Conservation (phyloP, 2,888 invertebrate species). For the Dysmachus trigonus region DNA sequence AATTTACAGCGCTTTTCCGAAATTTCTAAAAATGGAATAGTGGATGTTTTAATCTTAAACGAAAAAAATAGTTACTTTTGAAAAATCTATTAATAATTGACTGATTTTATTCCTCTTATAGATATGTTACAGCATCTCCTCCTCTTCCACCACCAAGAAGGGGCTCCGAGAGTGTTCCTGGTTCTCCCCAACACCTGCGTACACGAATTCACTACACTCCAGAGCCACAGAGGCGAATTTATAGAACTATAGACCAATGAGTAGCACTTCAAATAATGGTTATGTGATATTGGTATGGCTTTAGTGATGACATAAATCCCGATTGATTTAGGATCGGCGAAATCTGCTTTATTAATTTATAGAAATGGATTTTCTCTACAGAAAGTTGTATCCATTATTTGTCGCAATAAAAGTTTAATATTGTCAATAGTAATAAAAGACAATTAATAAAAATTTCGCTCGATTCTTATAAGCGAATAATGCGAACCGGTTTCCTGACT, state of each 20-base stretch:
- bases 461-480: background rate
- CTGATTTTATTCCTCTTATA: constrained; percentile 47
- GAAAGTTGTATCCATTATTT: background rate
- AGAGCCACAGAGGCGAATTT: constrained; percentile 68
- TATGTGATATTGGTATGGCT: constrained; percentile 65
- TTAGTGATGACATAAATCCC: constrained; percentile 56
- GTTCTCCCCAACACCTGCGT: constrained; percentile 74
- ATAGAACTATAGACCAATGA: constrained; percentile 66
- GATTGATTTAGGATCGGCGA: background rate
- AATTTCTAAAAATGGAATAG: too few relatives aligned
- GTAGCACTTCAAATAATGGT: constrained; percentile 65
- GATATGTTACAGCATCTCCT: constrained; percentile 66
- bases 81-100: background rate
- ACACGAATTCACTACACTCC: constrained; percentile 71
- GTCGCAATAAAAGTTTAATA: constrained; percentile 13
- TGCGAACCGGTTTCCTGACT: constrained; percentile 29
- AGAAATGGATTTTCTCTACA: background rate
- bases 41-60: background rate
- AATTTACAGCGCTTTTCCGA: background rate
- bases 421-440: background rate
- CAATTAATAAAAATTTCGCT: background rate
- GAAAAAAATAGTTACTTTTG: background rate
- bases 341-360: background rate
- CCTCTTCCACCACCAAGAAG: constrained; percentile 66
- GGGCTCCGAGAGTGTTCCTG: constrained; percentile 76